Evolutionary conservation across 2,888 invertebrate genomes (phyloP).

Genomic region (Patella depressa): DNA sequence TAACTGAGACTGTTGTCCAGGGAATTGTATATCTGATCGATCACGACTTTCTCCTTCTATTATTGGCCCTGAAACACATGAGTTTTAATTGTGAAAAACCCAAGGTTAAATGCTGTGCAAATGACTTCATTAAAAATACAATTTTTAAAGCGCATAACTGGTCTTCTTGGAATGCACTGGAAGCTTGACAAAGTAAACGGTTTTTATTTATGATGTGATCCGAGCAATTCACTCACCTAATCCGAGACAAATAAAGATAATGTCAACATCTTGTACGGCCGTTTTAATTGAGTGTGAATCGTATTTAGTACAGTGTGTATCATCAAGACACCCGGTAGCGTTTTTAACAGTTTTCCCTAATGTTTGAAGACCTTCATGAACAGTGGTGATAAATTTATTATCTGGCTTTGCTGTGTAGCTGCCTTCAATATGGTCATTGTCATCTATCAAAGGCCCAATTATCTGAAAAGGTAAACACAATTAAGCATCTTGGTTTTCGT

Average conservation of each 20-base stretch:
- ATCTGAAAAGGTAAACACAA: constrained; percentile 44
- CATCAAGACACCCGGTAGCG: constrained; percentile 52
- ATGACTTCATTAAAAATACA: no score
- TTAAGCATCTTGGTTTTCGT: no score
- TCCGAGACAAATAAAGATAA: constrained; percentile 62
- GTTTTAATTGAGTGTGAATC: constrained; percentile 35
- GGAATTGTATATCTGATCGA: no score
- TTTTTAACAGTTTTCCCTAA: constrained; percentile 43
- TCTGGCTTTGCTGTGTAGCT: constrained; percentile 56
- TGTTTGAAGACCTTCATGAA: constrained; percentile 47
- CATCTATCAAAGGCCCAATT: constrained; percentile 66
- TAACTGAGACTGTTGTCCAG: no score
- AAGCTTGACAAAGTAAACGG: no score
- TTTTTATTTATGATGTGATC: no score
- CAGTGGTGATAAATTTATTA: constrained; percentile 49
- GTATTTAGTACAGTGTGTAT: constrained; percentile 52
- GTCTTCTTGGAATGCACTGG: no score
- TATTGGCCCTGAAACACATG: no score
- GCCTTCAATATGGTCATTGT: constrained; percentile 58
- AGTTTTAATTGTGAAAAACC: no score
- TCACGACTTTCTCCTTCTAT: no score
- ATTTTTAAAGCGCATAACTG: no score
- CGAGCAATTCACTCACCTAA: constrained; percentile 40
- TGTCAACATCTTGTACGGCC: constrained; percentile 46
- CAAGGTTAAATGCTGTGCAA: no score